Conservation (phyloP, 2,888 invertebrate genomes). For the Zaprionus obscuricornis region DNA sequence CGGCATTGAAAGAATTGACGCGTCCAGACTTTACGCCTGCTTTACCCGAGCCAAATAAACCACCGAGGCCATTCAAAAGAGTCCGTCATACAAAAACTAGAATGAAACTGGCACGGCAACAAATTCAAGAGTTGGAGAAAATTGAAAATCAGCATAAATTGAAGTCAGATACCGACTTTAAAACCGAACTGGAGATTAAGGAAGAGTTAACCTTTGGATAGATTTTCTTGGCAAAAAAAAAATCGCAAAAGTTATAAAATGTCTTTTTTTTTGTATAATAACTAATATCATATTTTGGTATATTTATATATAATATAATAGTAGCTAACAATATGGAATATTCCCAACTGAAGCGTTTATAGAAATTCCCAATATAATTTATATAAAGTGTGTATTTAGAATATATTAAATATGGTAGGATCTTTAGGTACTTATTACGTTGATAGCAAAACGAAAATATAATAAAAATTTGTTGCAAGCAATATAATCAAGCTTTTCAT, state of each 20-base stretch:
- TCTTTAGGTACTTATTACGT: slow-evolving; percentile 52
- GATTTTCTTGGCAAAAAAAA: no score
- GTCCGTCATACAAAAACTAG: no score
- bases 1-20: slow-evolving; percentile 74
- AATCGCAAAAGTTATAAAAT: no score
- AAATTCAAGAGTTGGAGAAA: slow-evolving; percentile 14
- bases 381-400: slow-evolving; percentile 6
- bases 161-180: slow-evolving; percentile 1
- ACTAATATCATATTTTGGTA: slow-evolving; percentile 34
- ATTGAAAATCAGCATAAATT: neutral
- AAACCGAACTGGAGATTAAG: slow-evolving; percentile 11
- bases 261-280: slow-evolving; percentile 38
- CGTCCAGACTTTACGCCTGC: no score
- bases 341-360: slow-evolving; percentile 18
- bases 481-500: slow-evolving; percentile 14
- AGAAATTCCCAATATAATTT: slow-evolving; percentile 25
- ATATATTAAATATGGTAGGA: slow-evolving; percentile 18
- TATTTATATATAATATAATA: slow-evolving; percentile 43
- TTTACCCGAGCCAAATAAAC: no score
- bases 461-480: slow-evolving; percentile 21
- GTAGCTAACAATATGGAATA: slow-evolving; percentile 64
- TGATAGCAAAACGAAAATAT: slow-evolving; percentile 43
- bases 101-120: slow-evolving; percentile 10
- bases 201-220: slow-evolving; percentile 9
- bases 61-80: no score